A percentile compares a stretch with the other conserved stretches of the same genome.
Evolutionary conservation across 2,888 invertebrate genomes (phyloP).

Genomic region (Rhaphigaster nebulosa): DNA sequence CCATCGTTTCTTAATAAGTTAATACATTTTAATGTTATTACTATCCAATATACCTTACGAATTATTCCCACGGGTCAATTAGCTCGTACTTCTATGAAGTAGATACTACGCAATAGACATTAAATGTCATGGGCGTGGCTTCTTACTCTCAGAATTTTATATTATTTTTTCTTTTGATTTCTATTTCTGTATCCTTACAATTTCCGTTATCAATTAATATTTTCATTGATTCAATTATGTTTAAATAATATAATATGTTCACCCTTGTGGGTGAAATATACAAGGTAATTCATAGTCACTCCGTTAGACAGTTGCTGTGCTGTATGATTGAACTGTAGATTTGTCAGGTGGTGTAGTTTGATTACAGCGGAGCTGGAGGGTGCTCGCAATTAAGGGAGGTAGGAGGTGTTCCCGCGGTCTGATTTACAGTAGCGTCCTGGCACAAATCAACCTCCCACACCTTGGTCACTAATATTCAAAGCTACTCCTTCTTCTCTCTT

Average conservation of each 20-base stretch:
- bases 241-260: too few species aligned
- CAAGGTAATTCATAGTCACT: neutral
- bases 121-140: too few species aligned
- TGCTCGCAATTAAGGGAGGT: slow-evolving; percentile 44
- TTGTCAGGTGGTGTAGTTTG: slow-evolving; percentile 36
- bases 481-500: neutral
- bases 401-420: neutral
- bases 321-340: slow-evolving; percentile 33
- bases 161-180: too few species aligned
- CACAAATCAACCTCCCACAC: slow-evolving; percentile 24
- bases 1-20: too few species aligned
- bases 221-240: neutral
- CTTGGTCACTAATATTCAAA: slow-evolving; percentile 34
- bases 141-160: too few species aligned
- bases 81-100: too few species aligned
- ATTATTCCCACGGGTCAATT: too few species aligned
- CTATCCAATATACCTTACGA: too few species aligned
- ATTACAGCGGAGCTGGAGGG: neutral
- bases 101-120: too few species aligned
- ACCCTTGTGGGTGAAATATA: neutral
- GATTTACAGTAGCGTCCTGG: slow-evolving; percentile 4
- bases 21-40: too few species aligned
- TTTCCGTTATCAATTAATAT: neutral
- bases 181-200: neutral
- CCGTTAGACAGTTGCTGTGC: neutral